These are phyloP conservation scores for Hipparchia sbordonii DNA, from an alignment of 2,888 invertebrate species.

Conservation along the genomic window DNA sequence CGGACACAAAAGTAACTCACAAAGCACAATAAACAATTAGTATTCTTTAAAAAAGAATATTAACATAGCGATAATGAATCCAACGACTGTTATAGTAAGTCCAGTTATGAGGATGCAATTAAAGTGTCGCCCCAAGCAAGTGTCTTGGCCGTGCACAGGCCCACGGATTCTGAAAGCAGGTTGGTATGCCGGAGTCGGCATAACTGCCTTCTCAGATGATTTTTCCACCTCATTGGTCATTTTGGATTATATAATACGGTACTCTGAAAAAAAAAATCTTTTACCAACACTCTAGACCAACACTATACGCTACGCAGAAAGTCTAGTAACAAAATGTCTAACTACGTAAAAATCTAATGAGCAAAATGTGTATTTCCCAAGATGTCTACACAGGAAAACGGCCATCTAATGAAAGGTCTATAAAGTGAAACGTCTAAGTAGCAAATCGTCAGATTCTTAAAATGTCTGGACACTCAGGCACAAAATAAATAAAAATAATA, in stretches of 20 bases:
- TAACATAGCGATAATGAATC: conserved; percentile 2
- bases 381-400: too few species aligned
- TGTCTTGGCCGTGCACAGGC: conserved; percentile 30
- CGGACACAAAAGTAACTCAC: not conserved
- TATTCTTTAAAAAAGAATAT: not conserved
- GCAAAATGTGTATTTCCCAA: too few species aligned
- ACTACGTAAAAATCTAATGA: too few species aligned
- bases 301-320: too few species aligned
- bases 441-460: too few species aligned
- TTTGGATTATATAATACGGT: not conserved
- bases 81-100: not conserved
- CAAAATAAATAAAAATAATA: too few species aligned
- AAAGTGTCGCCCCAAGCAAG: conserved; percentile 35
- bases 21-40: not conserved
- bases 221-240: not conserved
- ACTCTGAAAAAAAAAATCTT: conserved; percentile 15
- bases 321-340: too few species aligned
- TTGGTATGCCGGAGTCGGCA: not conserved
- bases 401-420: too few species aligned
- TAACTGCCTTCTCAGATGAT: not conserved
- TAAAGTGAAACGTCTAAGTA: too few species aligned
- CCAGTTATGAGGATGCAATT: conserved; percentile 23
- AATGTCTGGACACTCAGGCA: too few species aligned
- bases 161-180: conserved; percentile 27
- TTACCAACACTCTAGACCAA: too few species aligned